Conservation (phyloP, 2,113 vertebrate genomes). For the Myanophis thanlyinensis region DNA sequence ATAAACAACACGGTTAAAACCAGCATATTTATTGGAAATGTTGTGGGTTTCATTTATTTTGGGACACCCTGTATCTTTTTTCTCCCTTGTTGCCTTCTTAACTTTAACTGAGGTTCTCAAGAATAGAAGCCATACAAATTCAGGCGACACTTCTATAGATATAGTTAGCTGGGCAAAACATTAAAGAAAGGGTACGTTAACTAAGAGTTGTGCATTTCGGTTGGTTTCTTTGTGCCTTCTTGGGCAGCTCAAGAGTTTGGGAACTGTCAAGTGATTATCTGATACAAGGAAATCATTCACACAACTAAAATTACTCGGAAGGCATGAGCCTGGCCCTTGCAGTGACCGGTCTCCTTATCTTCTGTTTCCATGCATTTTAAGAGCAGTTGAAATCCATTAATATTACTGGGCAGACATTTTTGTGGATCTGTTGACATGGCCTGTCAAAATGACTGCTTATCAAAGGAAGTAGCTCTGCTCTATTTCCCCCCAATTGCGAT, state of each 20-base stretch:
- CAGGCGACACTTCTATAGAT: not conserved
- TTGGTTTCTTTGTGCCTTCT: not conserved
- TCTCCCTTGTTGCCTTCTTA: not conserved
- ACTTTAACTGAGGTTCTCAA: not conserved
- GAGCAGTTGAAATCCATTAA: rapidly evolving
- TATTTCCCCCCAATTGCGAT: not conserved
- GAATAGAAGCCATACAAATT: not conserved
- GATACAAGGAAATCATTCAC: not conserved
- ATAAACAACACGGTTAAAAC: no score
- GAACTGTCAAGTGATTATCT: not conserved
- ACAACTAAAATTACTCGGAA: not conserved
- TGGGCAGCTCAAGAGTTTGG: not conserved
- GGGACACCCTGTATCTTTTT: no score
- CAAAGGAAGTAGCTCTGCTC: rapidly evolving
- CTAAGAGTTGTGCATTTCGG: not conserved
- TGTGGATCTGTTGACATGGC: not conserved
- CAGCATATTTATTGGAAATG: no score
- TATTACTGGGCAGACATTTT: not conserved
- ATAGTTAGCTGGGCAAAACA: not conserved
- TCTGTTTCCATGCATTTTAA: not conserved
- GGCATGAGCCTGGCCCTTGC: not conserved
- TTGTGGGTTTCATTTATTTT: no score
- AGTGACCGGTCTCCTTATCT: not conserved
- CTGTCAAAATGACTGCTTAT: not conserved
- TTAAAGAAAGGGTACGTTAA: not conserved